Evolutionary conservation across 2,113 vertebrate species (phyloP).

Genomic region (Rallus limicola): DNA sequence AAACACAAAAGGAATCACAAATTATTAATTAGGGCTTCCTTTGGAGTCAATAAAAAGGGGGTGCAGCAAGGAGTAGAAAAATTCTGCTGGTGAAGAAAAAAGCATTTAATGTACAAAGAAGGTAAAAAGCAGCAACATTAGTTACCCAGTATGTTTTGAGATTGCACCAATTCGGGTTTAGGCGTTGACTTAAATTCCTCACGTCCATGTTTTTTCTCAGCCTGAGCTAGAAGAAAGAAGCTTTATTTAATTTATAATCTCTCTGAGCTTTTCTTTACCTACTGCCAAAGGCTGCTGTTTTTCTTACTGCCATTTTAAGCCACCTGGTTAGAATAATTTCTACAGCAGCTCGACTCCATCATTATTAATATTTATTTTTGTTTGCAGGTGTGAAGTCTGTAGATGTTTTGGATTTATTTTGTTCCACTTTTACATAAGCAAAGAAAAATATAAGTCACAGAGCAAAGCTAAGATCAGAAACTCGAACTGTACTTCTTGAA

Average conservation of each 20-base stretch:
- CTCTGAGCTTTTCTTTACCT: not conserved
- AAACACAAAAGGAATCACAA: not conserved
- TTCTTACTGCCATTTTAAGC: not conserved
- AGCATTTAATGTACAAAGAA: not conserved
- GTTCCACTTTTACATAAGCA: not conserved
- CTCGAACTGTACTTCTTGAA: not conserved
- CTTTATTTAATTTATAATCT: not conserved
- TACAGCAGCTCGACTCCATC: not conserved
- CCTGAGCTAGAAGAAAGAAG: constrained; percentile 47
- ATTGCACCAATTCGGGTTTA: constrained; percentile 46
- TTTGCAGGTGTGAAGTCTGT: not conserved
- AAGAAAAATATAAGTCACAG: not conserved
- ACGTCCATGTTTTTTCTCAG: constrained; percentile 2
- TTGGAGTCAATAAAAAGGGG: not conserved
- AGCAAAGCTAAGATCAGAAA: not conserved
- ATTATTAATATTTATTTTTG: not conserved
- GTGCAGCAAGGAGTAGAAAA: not conserved
- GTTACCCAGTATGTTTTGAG: constrained; percentile 35
- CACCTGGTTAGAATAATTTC: not conserved
- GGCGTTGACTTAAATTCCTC: constrained; percentile 9
- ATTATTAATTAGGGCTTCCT: not conserved
- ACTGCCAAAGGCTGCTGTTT: not conserved
- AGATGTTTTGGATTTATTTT: not conserved
- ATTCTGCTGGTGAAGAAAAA: not conserved
- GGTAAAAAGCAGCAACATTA: constrained; percentile 13